Evolutionary conservation across 92 coral and sea anemone genomes (phyloP).

Genomic region (Siderastrea siderea): DNA sequence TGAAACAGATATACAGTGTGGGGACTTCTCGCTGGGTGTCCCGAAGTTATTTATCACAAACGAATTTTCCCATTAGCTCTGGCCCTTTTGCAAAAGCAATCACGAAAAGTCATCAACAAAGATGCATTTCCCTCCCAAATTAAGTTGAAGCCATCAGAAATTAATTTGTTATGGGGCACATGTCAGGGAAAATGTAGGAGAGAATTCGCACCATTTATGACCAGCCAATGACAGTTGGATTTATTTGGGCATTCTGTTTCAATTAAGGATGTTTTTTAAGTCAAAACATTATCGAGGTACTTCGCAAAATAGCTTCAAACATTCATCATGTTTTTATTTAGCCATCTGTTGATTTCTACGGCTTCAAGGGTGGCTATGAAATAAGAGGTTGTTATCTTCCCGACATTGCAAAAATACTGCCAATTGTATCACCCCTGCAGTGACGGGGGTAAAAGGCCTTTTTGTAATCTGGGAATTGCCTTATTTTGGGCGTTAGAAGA

Average conservation of each 20-base stretch:
- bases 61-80: conserved; percentile 2
- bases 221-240: conserved; percentile 8
- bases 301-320: conserved; percentile 26
- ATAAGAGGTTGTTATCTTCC: conserved; percentile 20
- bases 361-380: conserved; percentile 15
- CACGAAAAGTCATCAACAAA: background rate
- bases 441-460: background rate
- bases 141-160: background rate
- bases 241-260: conserved; percentile 16
- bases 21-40: background rate
- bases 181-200: conserved; percentile 13
- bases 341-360: conserved; percentile 40
- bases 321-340: background rate
- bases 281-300: conserved; percentile 36
- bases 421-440: too few relatives aligned
- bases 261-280: conserved; percentile 21
- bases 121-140: conserved; percentile 1
- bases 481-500: background rate
- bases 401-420: background rate
- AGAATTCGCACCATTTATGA: background rate
- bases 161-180: conserved; percentile 43
- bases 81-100: conserved; percentile 21
- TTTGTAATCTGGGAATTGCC: background rate
- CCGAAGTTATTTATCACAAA: background rate
- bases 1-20: background rate